phyloP scores from a whole-genome alignment of 92 coral and sea anemone genomes.

The Galaxea fascicularis region DNA sequence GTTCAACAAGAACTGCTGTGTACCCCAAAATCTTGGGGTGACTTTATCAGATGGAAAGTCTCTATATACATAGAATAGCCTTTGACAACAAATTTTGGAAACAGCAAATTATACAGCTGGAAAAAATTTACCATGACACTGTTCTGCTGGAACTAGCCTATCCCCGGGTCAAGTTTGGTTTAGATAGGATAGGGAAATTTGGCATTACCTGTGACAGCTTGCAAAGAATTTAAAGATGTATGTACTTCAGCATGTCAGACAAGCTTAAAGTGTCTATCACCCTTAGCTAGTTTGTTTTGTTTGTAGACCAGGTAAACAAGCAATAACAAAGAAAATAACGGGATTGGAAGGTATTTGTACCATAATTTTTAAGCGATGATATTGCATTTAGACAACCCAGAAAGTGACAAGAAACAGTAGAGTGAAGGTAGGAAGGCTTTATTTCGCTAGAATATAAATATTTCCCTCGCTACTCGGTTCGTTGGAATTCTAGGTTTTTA shows the following conservation, averaged over 20 bases:
- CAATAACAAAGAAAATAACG: too few relatives aligned
- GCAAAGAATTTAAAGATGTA: conserved; percentile 16
- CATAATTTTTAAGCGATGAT: background rate
- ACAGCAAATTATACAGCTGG: conserved; percentile 34
- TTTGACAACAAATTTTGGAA: conserved; percentile 54
- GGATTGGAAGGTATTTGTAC: too few relatives aligned
- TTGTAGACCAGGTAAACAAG: too few relatives aligned
- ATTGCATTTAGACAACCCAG: too few relatives aligned
- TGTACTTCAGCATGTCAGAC: conserved; percentile 6
- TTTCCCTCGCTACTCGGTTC: too few relatives aligned
- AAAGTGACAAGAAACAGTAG: too few relatives aligned
- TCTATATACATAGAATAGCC: conserved; percentile 29
- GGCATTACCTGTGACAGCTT: conserved; percentile 52
- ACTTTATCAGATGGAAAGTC: conserved; percentile 58
- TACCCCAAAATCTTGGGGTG: conserved; percentile 53
- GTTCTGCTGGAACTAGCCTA: conserved; percentile 58
- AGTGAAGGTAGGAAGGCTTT: too few relatives aligned
- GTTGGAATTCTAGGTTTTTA: too few relatives aligned
- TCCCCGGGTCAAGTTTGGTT: conserved; percentile 57
- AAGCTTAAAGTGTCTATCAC: too few relatives aligned
- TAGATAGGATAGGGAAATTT: conserved; percentile 63
- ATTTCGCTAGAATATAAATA: too few relatives aligned
- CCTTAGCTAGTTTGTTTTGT: too few relatives aligned
- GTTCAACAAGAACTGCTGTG: conserved; percentile 54
- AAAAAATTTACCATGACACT: conserved; percentile 44